Percentiles rank a stretch among this genome's conserved stretches.
Conservation (phyloP, 2,797 vertebrate species). For the Ptychadena robeensis region DNA sequence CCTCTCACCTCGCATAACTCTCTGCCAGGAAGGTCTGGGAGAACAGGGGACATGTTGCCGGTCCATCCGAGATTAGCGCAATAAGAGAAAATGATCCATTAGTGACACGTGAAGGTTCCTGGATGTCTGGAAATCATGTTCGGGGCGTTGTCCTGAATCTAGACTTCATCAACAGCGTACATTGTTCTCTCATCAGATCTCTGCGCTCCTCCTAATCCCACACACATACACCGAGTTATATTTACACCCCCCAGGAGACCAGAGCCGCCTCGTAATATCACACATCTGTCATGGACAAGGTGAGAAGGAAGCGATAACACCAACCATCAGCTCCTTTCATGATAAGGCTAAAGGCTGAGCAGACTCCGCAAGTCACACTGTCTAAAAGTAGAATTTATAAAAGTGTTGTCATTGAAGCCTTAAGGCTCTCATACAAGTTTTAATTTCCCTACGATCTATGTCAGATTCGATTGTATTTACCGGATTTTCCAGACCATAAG, state of each 20-base stretch:
- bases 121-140: slow-evolving; percentile 16
- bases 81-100: slow-evolving; percentile 36
- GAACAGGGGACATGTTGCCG: slow-evolving; percentile 11
- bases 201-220: slow-evolving; percentile 4
- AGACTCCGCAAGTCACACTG: not conserved
- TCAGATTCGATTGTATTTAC: too few species aligned
- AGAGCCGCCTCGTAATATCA: not conserved
- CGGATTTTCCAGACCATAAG: too few species aligned
- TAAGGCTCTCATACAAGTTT: too few species aligned
- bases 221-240: slow-evolving; percentile 17
- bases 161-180: not conserved
- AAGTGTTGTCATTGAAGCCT: not conserved
- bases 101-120: slow-evolving; percentile 27
- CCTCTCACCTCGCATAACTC: slow-evolving; percentile 40
- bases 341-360: not conserved
- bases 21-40: slow-evolving; percentile 48
- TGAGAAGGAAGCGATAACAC: not conserved
- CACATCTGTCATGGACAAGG: not conserved
- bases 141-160: slow-evolving; percentile 30
- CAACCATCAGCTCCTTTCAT: not conserved
- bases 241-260: not conserved
- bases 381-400: not conserved
- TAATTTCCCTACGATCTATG: too few species aligned
- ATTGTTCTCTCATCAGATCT: slow-evolving; percentile 5
- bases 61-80: slow-evolving; percentile 43